Evolutionary conservation across 1,140 invertebrate genomes (phyloP).

Genomic region (Cherax destructor): DNA sequence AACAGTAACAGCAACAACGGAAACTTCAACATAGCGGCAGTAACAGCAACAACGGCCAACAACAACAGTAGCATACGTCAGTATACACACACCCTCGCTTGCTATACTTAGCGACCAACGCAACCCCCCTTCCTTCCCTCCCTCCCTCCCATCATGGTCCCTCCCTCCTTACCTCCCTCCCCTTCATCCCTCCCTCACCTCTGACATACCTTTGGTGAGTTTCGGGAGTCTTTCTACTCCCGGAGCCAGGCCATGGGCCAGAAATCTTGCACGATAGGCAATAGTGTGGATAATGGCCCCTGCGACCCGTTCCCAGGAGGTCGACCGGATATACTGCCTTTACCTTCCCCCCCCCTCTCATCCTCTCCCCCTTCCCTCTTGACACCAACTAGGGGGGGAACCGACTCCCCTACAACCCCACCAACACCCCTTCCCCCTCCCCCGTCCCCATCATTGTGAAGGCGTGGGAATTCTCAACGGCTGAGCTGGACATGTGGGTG

Average conservation of each 20-base stretch:
- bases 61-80: too few species aligned
- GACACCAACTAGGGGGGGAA: background rate
- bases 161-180: background rate
- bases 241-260: too few species aligned
- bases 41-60: too few species aligned
- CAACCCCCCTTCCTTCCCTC: background rate
- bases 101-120: background rate
- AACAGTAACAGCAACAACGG: too few species aligned
- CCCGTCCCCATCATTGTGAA: background rate
- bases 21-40: too few species aligned
- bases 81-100: background rate
- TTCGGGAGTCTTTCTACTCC: too few species aligned
- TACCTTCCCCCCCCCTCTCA: too few species aligned
- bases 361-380: too few species aligned
- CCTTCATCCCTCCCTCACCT: background rate
- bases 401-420: background rate
- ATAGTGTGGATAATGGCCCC: too few species aligned
- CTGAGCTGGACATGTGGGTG: constrained; percentile 1
- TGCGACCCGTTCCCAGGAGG: too few species aligned
- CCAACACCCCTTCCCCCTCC: background rate
- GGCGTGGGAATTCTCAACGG: background rate
- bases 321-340: too few species aligned
- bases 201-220: background rate
- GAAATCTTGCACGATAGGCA: too few species aligned
- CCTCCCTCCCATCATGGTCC: background rate